These are phyloP conservation scores for Lordiphosa fenestrarum DNA, from an alignment of 2,888 invertebrate genomes.

Conservation along the genomic window DNA sequence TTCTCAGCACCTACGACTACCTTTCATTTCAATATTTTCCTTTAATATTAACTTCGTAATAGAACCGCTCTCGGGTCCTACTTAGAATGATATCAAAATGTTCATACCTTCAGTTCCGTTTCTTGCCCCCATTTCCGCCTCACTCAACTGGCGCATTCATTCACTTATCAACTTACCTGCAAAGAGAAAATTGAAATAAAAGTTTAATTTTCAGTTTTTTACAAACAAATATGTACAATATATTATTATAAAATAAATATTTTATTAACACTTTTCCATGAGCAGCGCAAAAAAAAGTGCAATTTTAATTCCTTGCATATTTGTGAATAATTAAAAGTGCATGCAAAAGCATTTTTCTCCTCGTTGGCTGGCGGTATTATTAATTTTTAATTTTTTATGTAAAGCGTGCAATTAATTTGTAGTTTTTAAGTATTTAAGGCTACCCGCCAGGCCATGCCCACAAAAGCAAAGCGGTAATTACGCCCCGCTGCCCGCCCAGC, in stretches of 20 bases:
- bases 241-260: conserved; percentile 3
- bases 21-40: no score
- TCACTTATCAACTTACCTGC: no score
- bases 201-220: neutral
- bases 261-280: conserved; percentile 9
- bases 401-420: conserved; percentile 62
- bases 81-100: no score
- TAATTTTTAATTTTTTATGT: conserved; percentile 63
- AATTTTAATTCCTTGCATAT: conserved; percentile 19
- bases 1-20: no score
- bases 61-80: no score
- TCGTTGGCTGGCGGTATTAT: conserved; percentile 35
- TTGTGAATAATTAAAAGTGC: conserved; percentile 15
- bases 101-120: no score
- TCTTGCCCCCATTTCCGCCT: no score
- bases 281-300: conserved; percentile 1
- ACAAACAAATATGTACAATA: conserved; percentile 11
- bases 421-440: conserved; percentile 33
- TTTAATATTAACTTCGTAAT: no score
- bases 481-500: conserved; percentile 29
- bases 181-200: no score
- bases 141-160: no score
- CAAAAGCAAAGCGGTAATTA: conserved; percentile 44
- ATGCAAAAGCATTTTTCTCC: conserved; percentile 9
- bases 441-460: conserved; percentile 14